A percentile compares a stretch with the other conserved stretches of the same genome.
phyloP scores from a whole-genome alignment of 2,113 vertebrate species.

The Pteropus alecto region DNA sequence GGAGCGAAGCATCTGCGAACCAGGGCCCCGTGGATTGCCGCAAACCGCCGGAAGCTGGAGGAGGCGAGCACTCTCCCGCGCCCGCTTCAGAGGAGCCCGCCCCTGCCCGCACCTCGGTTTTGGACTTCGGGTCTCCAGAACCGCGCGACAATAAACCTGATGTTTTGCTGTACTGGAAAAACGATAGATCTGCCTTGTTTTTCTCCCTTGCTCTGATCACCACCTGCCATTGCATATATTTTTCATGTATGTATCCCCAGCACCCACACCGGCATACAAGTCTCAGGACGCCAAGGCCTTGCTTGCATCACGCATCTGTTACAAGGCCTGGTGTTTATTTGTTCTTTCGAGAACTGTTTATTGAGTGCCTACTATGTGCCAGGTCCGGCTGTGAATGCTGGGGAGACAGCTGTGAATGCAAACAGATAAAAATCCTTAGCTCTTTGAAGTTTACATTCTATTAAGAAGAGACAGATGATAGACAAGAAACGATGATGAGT shows the following conservation, averaged over 20 bases:
- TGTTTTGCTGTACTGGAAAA: background rate
- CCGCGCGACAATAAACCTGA: background rate
- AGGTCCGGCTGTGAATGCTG: background rate
- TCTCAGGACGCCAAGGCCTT: background rate
- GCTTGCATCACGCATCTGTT: background rate
- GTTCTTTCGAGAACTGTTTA: background rate
- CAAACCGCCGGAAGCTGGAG: background rate
- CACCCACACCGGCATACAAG: accelerated
- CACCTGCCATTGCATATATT: background rate
- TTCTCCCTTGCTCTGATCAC: background rate
- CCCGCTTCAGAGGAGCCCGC: accelerated
- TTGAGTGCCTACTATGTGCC: background rate
- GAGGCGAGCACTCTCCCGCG: background rate
- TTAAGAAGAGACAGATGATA: background rate
- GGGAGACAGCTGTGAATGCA: background rate
- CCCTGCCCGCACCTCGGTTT: background rate
- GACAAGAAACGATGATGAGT: background rate
- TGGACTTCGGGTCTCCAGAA: background rate
- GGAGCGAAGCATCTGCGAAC: background rate
- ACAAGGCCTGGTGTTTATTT: background rate
- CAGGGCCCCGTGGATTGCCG: background rate
- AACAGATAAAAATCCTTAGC: background rate
- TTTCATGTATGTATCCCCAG: background rate
- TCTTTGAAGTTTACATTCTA: background rate
- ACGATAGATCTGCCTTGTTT: background rate